Base-by-base conservation (phyloP, 2,888 invertebrate species). In the Napeogenes inachia region DNA sequence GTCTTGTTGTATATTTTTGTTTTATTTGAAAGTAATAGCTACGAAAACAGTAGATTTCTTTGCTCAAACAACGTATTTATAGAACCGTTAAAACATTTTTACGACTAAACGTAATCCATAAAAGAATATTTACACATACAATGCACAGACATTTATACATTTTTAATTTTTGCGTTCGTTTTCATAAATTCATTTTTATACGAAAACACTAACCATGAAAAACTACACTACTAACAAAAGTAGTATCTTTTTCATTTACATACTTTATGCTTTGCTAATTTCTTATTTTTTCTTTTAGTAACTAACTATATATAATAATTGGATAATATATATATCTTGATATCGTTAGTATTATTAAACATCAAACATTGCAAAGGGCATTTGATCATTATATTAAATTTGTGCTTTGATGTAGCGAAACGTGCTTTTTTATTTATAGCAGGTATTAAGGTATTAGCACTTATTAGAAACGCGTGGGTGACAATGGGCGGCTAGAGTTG, bases 31-130 rank as follows among this genome's bases (percentile, higher is more conserved):
- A 59, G 65, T 60, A 59, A 67, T 60, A 63, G 64, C 58, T 57
- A 57, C 67, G 66, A 61, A 66, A 68, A 78, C 74, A 73, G 59
- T 61, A 56, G 64, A 71, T 76, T 72, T 76, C 71, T 71, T 75
- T 78, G 78, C 76, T 80, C 74, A 75, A 76, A 73, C 74, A 74
- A 71, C 73, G 77, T 82, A 83, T 87, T 86, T 84, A 84, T 79
- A 81, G 82, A 81, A 80, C 77, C 85, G 77, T 87, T 84, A 87
- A 84, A 81, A 70, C 69, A 10, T 75, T 80, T 85, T 87, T 87
- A 88, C 79, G 87, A 84, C 72, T 71, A 72, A 75, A 73, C 76
- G 80, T 84, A 82, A 85, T 84, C 78, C 81, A 80, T 85, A 84
- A 87, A 87, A 84, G 81, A 80, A 84, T 77, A 76, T 77, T 77